Base-by-base conservation (phyloP, 2,888 invertebrate genomes). In the Alloscopus bannaensis region DNA sequence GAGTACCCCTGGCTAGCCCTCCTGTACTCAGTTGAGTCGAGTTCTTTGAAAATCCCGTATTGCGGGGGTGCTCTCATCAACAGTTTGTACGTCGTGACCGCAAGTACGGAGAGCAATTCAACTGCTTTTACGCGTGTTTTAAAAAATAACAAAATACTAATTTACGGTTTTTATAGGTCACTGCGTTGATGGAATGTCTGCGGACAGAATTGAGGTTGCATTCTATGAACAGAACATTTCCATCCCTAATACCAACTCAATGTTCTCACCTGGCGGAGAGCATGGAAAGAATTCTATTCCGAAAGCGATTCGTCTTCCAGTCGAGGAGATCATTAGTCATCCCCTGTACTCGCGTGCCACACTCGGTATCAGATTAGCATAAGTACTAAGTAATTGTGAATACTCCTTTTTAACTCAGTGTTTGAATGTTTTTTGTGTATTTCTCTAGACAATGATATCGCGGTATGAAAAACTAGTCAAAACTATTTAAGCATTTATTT, bases 1-100 rank as follows among this genome's bases (percentile, higher is more conserved):
- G 70, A 84, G 13, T 81, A 80, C 50, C 85, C 85, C 3, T 85
- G 85, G 85, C 81, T 80, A n/a, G 81, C 81, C 11, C 22, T 81
- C 0, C 18, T 81, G 0, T 66, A 79, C 29, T 36, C n/a, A 20
- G 79, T 64, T 52, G 81, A 79, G 22, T 66, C 78, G 13, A 24
- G 47, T 26, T 66, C 0, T 4, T 47, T 59, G 8, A 79, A 59
- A 72, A 66, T 79, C 1, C 71, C 78, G 4, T 79, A 80, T 31
- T 81, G 77, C 52, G 83, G 69, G 24, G 81, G 70, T 40, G 71
- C 77, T 8, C 64, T 84, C 3, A 85, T 85, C 3, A 84, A 82
- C 42, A 76, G 77, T 31, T 55, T 50, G 45, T 84, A 83, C 45
- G 55, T 85, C 40, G 11, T 84, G 20, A 84, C 85, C 2, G 83